Base-by-base conservation (phyloP, 2,113 vertebrate genomes). In the Hyperoodon ampullatus region DNA sequence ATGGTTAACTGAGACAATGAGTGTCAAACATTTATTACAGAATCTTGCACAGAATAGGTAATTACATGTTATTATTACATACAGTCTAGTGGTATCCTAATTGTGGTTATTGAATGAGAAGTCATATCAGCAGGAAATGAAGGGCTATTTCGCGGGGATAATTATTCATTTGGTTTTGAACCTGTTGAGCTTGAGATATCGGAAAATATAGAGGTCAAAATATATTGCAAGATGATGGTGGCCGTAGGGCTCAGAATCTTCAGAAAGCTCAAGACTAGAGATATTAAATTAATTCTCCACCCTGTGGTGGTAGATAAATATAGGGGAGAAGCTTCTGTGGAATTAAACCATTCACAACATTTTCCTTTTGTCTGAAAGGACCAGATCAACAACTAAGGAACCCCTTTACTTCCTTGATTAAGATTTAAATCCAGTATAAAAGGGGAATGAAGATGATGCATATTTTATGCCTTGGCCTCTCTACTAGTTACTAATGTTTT, bases 381-480 rank as follows among this genome's bases (percentile, higher is more conserved):
- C 15, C 16, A 44, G 68, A 80, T 88, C 44, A 75, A 77, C 87
- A 87, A 55, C 19, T 4, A 30, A 88, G 90, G 70, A 61, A 1
- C 30, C n/a, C 26, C 12, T 80, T 94, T 61, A 33, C 61, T 33
- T 42, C 24, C 50, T 75, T 95, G 95, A 96, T 80, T 95, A 81
- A 97, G 87, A 96, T 94, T 97, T 81, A 93, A 88, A 94, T 88
- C 72, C 55, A 28, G 89, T 85, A 77, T 83, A n/a, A 93, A 78
- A 93, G 81, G 90, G 21, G 65, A 96, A 96, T 88, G 96, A 96
- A 90, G 77, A 83, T 14, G 39, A 82, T 94, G 26, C 42, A 85
- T 98, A 84, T 96, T 82, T 98, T 94, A 95, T 94, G 82, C 23
- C n/a, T 88, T 93, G 90, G 66, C 24, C n/a, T 95, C 91, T 89